These are phyloP conservation scores for Cryptus viduatorius DNA, from an alignment of 2,888 invertebrate species.

Conservation along the genomic window DNA sequence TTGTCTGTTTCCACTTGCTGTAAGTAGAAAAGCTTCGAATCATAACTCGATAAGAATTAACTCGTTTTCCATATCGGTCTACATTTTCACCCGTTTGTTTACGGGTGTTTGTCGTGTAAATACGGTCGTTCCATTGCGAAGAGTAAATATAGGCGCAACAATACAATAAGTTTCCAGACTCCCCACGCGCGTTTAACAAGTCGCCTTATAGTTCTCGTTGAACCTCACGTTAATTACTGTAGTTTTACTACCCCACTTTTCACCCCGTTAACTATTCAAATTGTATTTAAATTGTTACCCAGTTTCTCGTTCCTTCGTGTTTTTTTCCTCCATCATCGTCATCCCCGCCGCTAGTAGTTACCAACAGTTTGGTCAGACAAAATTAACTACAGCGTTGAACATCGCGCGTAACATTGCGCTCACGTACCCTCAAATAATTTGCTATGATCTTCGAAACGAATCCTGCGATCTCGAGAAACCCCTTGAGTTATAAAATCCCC, in stretches of 20 bases:
- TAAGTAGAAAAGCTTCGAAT: no score
- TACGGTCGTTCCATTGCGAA: constrained; percentile 72
- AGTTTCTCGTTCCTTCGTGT: constrained; percentile 37
- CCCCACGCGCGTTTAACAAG: constrained; percentile 49
- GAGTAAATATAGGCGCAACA: constrained; percentile 81
- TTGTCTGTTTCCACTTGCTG: no score
- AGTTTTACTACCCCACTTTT: constrained; percentile 67
- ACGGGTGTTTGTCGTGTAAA: constrained; percentile 76
- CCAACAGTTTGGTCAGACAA: constrained; percentile 42
- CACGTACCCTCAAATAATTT: constrained; percentile 31
- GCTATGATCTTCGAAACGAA: constrained; percentile 38
- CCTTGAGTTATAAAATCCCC: constrained; percentile 62
- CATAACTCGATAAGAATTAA: constrained; percentile 68
- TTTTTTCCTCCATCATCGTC: constrained; percentile 10
- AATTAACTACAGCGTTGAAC: not conserved
- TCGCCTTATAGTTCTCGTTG: constrained; percentile 8
- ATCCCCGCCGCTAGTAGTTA: not conserved
- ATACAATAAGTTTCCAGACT: constrained; percentile 77
- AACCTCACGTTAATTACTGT: constrained; percentile 40
- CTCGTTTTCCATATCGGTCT: constrained; percentile 28
- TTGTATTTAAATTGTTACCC: constrained; percentile 77
- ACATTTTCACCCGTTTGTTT: constrained; percentile 67
- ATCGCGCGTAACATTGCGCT: not conserved
- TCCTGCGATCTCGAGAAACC: constrained; percentile 43
- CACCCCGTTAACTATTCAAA: constrained; percentile 76